Conservation (phyloP, 37 sponge, comb jelly and placozoan species). For the Petrosia ficiformis region DNA sequence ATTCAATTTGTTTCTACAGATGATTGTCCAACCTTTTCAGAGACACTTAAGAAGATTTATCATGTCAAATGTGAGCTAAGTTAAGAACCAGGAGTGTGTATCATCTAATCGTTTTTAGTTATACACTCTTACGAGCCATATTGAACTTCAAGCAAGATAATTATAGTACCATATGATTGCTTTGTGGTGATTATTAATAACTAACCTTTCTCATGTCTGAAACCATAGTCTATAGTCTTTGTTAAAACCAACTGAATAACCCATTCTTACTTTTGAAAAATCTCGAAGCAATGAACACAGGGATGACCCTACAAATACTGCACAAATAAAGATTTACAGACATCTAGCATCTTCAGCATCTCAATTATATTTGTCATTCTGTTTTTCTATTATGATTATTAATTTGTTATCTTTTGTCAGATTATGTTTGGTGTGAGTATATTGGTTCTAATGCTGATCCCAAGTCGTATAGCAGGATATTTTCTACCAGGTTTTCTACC, state of each 20-base stretch:
- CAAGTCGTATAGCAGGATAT: constrained; percentile 42
- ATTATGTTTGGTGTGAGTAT: constrained; percentile 90
- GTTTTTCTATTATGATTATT: background rate
- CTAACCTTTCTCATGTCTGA: too few relatives aligned
- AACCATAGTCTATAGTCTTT: too few relatives aligned
- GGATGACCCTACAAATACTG: too few relatives aligned
- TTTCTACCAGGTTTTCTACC: constrained; percentile 73
- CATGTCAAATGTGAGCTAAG: constrained; percentile 76
- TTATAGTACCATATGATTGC: too few relatives aligned
- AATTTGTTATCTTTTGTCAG: constrained; percentile 15
- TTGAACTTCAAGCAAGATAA: too few relatives aligned
- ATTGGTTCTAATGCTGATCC: constrained; percentile 74
- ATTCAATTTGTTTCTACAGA: constrained; percentile 36
- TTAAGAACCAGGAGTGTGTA: background rate
- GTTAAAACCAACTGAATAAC: too few relatives aligned
- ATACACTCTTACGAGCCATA: too few relatives aligned
- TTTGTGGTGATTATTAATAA: too few relatives aligned
- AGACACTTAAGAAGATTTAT: constrained; percentile 82
- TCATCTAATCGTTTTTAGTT: too few relatives aligned
- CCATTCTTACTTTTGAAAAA: too few relatives aligned
- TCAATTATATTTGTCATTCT: background rate
- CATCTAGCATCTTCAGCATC: background rate
- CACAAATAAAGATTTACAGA: too few relatives aligned
- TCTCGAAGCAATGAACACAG: too few relatives aligned
- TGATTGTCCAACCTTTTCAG: constrained; percentile 73